Evolutionary conservation across 2,113 vertebrate genomes (phyloP).

Genomic region (Phalacrocorax pelagicus): DNA sequence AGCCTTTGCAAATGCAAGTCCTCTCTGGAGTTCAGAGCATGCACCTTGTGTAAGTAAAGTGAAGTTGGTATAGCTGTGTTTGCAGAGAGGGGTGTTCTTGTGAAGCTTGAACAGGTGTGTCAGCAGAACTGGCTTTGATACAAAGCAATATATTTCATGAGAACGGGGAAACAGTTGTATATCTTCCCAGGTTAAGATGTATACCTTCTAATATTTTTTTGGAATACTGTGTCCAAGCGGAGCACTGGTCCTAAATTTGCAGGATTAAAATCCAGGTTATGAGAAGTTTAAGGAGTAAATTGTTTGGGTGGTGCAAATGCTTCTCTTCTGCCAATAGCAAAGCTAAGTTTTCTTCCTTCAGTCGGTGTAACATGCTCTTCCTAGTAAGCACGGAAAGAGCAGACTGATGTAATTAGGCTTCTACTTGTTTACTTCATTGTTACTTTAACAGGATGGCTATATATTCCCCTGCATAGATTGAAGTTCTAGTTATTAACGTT

Average conservation of each 20-base stretch:
- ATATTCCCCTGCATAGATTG: neutral
- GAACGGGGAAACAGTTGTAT: neutral
- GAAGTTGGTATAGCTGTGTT: rapidly evolving
- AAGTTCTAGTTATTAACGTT: neutral
- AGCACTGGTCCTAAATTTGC: neutral
- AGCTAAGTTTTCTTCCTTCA: neutral
- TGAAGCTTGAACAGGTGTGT: neutral
- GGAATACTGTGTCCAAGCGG: neutral
- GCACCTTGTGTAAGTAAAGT: neutral
- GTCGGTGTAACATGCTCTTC: neutral
- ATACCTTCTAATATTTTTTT: neutral
- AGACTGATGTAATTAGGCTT: neutral
- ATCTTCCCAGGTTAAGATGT: neutral
- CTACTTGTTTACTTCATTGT: neutral
- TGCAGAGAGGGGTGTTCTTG: neutral
- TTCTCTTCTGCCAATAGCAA: neutral
- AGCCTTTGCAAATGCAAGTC: neutral
- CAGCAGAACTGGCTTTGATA: neutral
- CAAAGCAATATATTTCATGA: neutral
- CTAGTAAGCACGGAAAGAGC: neutral
- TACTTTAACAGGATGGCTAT: neutral
- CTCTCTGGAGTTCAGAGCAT: neutral
- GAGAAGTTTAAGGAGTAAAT: neutral
- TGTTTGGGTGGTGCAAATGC: neutral
- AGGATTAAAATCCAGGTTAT: neutral